Evolutionary conservation across 2,113 vertebrate species (phyloP), one percentile per base, ranked within the genome.

Genomic region (Toxotes chatareus): DNA sequence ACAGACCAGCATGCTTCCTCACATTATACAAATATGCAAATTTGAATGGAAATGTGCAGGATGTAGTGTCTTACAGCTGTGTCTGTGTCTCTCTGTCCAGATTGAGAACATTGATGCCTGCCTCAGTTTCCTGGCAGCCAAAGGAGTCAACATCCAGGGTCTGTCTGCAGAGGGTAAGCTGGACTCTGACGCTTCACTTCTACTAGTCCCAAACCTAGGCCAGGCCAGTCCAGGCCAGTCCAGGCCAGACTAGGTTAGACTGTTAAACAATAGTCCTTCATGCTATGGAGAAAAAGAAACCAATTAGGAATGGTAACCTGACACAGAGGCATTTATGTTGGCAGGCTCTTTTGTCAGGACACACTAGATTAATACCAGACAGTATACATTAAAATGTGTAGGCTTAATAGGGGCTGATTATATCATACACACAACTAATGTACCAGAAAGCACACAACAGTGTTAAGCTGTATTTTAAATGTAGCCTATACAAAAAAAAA

Each of bases 101-200:
- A 97, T 99, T 95, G 97, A 99, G 95, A 99, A 99, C 94, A 99
- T 99, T 87, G 97, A 99, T 78, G 95, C 96, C 16, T 99, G 98
- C 93, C 96, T 99, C 94, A 97, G 96, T 95, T 99, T 99, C 95
- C 94, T 99, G 95, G 98, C 97, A 95, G 97, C 97, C 36, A 99
- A 98, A 95, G 98, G 98, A 86, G 97, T 99, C 88, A 99, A 99
- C 94, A 99, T 98, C 94, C 98, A 99, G 94, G 98, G 98, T 82
- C 95, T 99, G 91, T 99, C 97, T 93, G 96, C 98, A 65, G 98
- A 99, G 95, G 98, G 98, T 99, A 93, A 97, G 95, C 91, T 60
- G 49, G 23, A 47, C 66, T 11, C 8, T 23, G 32, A 17, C 17
- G 9, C 47, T n/a, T 40, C 64, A 9, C 34, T 51, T 51, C 73